Evolutionary conservation across 2,113 vertebrate species (phyloP).

Genomic region (Onychorhynchus coronatus): DNA sequence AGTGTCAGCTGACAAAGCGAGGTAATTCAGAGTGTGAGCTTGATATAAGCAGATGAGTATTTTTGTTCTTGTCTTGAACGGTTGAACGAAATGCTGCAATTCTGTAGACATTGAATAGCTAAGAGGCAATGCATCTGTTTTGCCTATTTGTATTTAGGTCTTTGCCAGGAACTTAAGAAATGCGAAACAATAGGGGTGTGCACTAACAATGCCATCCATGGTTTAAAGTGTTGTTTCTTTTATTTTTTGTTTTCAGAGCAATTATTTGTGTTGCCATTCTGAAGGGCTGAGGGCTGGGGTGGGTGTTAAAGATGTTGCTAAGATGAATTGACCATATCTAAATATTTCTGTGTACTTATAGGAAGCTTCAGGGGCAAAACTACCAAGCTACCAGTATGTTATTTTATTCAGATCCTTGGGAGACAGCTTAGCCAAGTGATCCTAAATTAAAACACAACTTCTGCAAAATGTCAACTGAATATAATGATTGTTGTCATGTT

Average conservation of each 20-base stretch:
- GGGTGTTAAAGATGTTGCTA: not conserved
- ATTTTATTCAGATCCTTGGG: not conserved
- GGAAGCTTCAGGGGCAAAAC: not conserved
- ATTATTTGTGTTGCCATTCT: not conserved
- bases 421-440: not conserved
- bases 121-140: conserved; percentile 13
- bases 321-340: not conserved
- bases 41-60: conserved; percentile 9
- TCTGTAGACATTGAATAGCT: not conserved
- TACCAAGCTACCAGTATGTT: not conserved
- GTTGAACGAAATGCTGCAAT: not conserved
- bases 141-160: not conserved
- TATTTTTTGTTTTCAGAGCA: not conserved
- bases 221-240: not conserved
- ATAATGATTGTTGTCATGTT: not conserved
- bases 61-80: conserved; percentile 33
- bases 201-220: not conserved
- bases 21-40: conserved; percentile 2
- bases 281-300: not conserved
- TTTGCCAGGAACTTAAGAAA: conserved; percentile 15
- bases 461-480: not conserved
- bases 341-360: not conserved
- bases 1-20: not conserved
- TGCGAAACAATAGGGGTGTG: not conserved
- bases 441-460: not conserved